A percentile compares a stretch with the other conserved stretches of the same genome.
Evolutionary conservation across 2,888 invertebrate genomes (phyloP).

Genomic region (Boloria selene): DNA sequence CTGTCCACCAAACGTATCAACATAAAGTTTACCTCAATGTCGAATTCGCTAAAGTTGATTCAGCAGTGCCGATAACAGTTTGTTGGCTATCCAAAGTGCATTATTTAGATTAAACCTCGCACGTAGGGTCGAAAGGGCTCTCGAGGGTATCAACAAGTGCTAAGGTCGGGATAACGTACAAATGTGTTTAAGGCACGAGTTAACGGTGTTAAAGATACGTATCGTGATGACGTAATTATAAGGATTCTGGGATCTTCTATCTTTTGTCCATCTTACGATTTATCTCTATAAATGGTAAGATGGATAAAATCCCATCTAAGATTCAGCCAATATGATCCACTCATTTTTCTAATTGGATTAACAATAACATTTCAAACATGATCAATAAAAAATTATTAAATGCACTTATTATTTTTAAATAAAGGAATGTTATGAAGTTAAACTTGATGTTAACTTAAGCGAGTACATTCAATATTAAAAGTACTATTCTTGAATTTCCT

Average conservation of each 20-base stretch:
- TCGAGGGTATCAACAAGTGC: slow-evolving; percentile 26
- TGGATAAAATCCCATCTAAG: neutral
- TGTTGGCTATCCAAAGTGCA: slow-evolving; percentile 22
- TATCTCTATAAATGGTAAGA: slow-evolving; percentile 4
- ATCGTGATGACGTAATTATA: slow-evolving; percentile 16
- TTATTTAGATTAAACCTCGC: slow-evolving; percentile 32
- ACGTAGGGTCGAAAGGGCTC: slow-evolving; percentile 22
- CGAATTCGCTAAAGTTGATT: slow-evolving; percentile 14
- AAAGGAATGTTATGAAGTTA: too few species aligned
- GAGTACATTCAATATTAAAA: too few species aligned
- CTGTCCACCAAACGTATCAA: neutral
- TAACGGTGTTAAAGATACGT: slow-evolving; percentile 19
- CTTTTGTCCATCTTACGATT: too few species aligned
- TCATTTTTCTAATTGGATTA: too few species aligned
- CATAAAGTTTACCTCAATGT: neutral
- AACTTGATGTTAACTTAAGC: too few species aligned
- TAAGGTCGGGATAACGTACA: slow-evolving; percentile 33
- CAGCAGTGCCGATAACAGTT: slow-evolving; percentile 15
- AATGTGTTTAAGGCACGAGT: slow-evolving; percentile 36
- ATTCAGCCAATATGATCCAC: too few species aligned
- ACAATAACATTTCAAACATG: too few species aligned
- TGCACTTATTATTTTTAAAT: too few species aligned
- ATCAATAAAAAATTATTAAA: too few species aligned
- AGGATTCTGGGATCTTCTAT: slow-evolving; percentile 2
- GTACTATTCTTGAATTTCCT: too few species aligned